Conservation (phyloP, 2,113 vertebrate genomes). For the Alosa alosa region DNA sequence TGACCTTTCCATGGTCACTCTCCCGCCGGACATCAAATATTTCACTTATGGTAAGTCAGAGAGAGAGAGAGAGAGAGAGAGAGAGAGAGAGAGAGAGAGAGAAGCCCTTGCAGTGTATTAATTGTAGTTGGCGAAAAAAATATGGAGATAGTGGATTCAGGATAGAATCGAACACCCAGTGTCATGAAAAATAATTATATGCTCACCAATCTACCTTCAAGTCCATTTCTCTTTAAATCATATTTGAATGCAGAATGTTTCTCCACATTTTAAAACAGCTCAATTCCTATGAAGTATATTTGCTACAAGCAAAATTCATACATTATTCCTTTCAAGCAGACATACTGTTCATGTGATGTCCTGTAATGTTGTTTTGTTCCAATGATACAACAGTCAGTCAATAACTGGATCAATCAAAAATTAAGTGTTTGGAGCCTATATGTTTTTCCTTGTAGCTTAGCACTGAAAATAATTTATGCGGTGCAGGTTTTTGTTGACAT, state of each 20-base stretch:
- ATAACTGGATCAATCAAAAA: not conserved
- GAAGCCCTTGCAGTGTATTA: slow-evolving; percentile 8
- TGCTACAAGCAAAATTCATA: not conserved
- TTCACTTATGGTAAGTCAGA: slow-evolving; percentile 79
- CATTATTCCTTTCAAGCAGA: not conserved
- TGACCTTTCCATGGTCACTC: slow-evolving; percentile 77
- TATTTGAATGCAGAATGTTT: not conserved
- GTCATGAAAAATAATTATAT: not conserved
- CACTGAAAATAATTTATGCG: too few relatives aligned
- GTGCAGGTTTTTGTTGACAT: too few relatives aligned
- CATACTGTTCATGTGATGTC: not conserved
- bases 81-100: not conserved
- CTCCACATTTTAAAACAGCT: not conserved
- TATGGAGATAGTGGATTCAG: not conserved
- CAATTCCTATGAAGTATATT: not conserved
- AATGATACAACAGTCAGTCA: not conserved
- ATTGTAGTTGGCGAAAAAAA: not conserved
- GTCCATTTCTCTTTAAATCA: not conserved
- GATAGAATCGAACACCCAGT: not conserved
- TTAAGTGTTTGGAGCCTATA: not conserved
- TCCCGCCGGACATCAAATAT: slow-evolving; percentile 84
- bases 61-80: slow-evolving; percentile 33
- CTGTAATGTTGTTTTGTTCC: not conserved
- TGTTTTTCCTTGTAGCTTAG: too few relatives aligned
- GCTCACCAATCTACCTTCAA: not conserved